These are phyloP conservation scores for Oncorhynchus masou DNA, from an alignment of 2,113 vertebrate genomes.

Conservation along the genomic window DNA sequence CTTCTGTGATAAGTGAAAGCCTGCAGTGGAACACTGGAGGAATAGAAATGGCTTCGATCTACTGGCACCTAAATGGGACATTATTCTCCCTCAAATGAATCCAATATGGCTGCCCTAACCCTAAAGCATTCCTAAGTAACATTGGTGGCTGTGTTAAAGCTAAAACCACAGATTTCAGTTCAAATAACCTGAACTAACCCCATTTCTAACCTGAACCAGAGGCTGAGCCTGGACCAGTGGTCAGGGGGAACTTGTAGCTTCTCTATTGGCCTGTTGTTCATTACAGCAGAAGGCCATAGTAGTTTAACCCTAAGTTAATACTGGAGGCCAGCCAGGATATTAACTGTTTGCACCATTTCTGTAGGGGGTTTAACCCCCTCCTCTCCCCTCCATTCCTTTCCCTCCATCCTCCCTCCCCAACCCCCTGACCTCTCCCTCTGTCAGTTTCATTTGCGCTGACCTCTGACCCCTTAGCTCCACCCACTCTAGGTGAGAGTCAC, in stretches of 20 bases:
- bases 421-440: constrained; percentile 51
- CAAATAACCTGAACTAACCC: too few relatives aligned
- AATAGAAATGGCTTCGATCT: constrained; percentile 40
- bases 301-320: constrained; percentile 63
- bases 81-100: constrained; percentile 67
- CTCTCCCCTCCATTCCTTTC: constrained; percentile 17
- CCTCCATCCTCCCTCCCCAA: constrained; percentile 38
- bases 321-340: constrained; percentile 48
- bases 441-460: constrained; percentile 67
- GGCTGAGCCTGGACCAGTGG: too few relatives aligned
- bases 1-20: constrained; percentile 40
- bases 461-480: constrained; percentile 54
- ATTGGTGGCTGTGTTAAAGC: constrained; percentile 28
- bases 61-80: constrained; percentile 39
- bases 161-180: too few relatives aligned
- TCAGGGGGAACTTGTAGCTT: background rate
- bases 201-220: too few relatives aligned
- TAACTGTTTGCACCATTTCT: constrained; percentile 66
- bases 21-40: constrained; percentile 53
- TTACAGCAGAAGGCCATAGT: constrained; percentile 55
- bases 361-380: constrained; percentile 57
- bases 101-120: constrained; percentile 49
- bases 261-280: constrained; percentile 55
- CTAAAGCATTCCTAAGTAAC: constrained; percentile 50
- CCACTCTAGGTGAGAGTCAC: constrained; percentile 29